Conservation (phyloP, 2,113 vertebrate species). For the Accipiter virgatus region DNA sequence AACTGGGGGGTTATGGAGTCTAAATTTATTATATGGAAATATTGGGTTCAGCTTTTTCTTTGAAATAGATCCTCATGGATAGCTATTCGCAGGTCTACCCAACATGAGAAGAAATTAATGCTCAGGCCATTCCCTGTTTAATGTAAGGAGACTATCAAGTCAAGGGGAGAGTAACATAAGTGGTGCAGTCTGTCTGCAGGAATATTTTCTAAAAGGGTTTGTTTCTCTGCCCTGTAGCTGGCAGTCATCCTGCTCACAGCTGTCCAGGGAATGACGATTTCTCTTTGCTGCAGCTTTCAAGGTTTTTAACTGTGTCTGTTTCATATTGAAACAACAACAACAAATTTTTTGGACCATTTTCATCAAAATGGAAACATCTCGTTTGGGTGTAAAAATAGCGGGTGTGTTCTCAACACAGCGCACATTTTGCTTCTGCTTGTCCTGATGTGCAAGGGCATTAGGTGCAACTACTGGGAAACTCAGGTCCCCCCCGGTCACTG, state of each 20-base stretch:
- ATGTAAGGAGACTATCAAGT: neutral
- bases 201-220: neutral
- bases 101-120: neutral
- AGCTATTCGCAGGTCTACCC: neutral
- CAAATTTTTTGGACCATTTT: neutral
- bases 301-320: neutral
- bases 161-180: neutral
- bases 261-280: neutral
- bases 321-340: neutral
- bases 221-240: neutral
- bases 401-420: neutral
- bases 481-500: neutral
- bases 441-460: neutral
- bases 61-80: neutral
- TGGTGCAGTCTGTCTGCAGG: neutral
- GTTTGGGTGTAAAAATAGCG: neutral
- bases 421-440: neutral
- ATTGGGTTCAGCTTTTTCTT: neutral
- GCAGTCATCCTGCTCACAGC: neutral
- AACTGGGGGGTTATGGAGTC: neutral
- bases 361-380: neutral
- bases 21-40: neutral
- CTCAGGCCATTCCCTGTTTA: neutral
- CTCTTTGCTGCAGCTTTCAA: neutral
- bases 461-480: neutral